Conservation (phyloP, 2,797 vertebrate species). For the Catostomus latipinnis region DNA sequence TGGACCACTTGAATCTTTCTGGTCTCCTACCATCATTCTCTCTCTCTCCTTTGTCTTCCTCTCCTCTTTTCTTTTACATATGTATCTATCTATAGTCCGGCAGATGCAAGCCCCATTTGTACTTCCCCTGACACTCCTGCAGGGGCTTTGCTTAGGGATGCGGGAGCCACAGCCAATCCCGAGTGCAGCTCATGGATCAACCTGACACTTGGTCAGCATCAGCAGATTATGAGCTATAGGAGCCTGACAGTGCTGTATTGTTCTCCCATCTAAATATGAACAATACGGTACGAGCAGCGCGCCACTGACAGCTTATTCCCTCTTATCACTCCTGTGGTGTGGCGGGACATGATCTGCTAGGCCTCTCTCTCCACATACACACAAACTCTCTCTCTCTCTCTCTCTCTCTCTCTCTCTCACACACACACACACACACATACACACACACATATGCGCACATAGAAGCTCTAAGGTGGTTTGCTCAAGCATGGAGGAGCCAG, state of each 20-base stretch:
- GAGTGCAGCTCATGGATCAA: constrained; percentile 75
- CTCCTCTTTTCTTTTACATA: constrained; percentile 65
- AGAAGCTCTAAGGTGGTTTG: constrained; percentile 16
- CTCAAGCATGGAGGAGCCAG: constrained; percentile 4
- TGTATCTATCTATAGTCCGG: constrained; percentile 81
- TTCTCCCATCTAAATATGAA: constrained; percentile 86
- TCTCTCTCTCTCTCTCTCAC: constrained; percentile 3
- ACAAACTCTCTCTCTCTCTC: background rate
- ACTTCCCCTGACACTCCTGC: constrained; percentile 77
- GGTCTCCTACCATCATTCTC: constrained; percentile 64
- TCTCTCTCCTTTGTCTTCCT: constrained; percentile 58
- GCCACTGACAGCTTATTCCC: constrained; percentile 74
- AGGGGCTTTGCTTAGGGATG: constrained; percentile 77
- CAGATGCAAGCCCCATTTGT: constrained; percentile 81
- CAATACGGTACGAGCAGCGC: constrained; percentile 79
- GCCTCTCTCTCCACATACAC: constrained; percentile 27
- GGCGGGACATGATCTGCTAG: constrained; percentile 68
- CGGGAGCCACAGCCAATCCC: constrained; percentile 76
- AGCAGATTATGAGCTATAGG: constrained; percentile 88
- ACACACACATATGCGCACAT: constrained; percentile 5
- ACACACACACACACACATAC: constrained; percentile 63
- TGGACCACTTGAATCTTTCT: constrained; percentile 62
- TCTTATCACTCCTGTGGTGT: constrained; percentile 70
- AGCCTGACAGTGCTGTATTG: constrained; percentile 84
- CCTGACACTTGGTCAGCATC: constrained; percentile 87